Percentiles rank a stretch among this genome's conserved stretches.
Conservation (phyloP, 2,888 invertebrate species). For the Apamea crenata region DNA sequence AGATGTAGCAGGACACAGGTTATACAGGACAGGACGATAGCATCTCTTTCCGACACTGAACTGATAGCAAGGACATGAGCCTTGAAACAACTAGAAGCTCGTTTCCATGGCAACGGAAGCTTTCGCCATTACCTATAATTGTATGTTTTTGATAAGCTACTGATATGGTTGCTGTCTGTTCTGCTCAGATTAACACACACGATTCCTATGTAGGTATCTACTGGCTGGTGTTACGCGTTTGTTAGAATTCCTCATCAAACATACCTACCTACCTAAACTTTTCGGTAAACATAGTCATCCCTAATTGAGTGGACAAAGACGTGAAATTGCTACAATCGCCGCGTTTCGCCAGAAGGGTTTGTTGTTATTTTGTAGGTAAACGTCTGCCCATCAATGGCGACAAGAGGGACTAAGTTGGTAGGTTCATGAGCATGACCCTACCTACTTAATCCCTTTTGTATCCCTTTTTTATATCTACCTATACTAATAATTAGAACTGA, state of each 20-base stretch:
- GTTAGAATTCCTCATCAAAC: constrained; percentile 23
- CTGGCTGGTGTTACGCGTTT: constrained; percentile 12
- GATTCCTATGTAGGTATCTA: not conserved
- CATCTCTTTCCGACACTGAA: not conserved
- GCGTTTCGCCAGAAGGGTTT: not conserved
- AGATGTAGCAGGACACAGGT: not conserved
- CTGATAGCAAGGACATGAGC: not conserved
- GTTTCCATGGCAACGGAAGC: constrained; percentile 14
- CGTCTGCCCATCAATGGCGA: not conserved
- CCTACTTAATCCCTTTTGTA: not conserved
- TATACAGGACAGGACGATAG: not conserved
- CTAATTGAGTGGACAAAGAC: not conserved
- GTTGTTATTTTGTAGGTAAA: not conserved
- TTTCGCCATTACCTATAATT: constrained; percentile 12
- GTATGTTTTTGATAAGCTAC: constrained; percentile 9
- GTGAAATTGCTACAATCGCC: not conserved
- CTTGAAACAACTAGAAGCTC: not conserved
- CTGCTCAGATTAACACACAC: constrained; percentile 36
- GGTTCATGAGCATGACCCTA: too few species aligned
- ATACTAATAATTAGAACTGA: too few species aligned
- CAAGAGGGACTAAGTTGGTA: too few species aligned
- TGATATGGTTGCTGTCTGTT: constrained; percentile 24
- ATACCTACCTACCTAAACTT: not conserved
- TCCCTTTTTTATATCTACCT: too few species aligned
- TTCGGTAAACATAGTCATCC: not conserved